Percentiles rank a stretch among this genome's conserved stretches.
phyloP scores from a whole-genome alignment of 2,113 vertebrate genomes.

The Herpailurus yagouaroundi region DNA sequence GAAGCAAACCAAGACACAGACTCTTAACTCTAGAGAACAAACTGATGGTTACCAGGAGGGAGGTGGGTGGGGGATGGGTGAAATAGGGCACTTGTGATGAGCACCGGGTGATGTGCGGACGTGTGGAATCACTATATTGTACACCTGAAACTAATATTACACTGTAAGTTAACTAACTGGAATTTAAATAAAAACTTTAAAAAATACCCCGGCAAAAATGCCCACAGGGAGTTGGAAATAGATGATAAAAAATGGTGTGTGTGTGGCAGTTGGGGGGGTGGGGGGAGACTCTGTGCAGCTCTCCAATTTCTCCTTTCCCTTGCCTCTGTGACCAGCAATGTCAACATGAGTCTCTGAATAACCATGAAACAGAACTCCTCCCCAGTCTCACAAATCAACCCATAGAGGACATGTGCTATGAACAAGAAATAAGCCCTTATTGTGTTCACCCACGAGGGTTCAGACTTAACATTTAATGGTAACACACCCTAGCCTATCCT shows the following conservation, averaged over 20 bases:
- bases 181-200: not conserved
- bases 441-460: not conserved
- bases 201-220: not conserved
- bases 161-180: too few relatives aligned
- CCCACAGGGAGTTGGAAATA: not conserved
- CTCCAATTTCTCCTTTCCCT: not conserved
- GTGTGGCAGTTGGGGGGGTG: too few relatives aligned
- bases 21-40: too few relatives aligned
- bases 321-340: not conserved
- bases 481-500: not conserved
- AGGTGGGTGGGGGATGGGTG: too few relatives aligned
- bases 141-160: too few relatives aligned
- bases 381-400: not conserved
- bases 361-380: not conserved
- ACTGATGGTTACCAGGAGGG: too few relatives aligned
- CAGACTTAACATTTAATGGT: not conserved
- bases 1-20: too few relatives aligned
- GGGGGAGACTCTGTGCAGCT: not conserved
- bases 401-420: not conserved
- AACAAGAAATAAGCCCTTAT: not conserved
- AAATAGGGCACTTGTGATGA: too few relatives aligned
- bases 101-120: too few relatives aligned
- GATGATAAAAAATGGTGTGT: not conserved
- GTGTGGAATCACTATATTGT: too few relatives aligned
- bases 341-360: not conserved